Percentiles rank a stretch among this genome's conserved stretches.
These are phyloP conservation scores for Vanacampus margaritifer DNA, from an alignment of 2,113 vertebrate species.

Conservation along the genomic window DNA sequence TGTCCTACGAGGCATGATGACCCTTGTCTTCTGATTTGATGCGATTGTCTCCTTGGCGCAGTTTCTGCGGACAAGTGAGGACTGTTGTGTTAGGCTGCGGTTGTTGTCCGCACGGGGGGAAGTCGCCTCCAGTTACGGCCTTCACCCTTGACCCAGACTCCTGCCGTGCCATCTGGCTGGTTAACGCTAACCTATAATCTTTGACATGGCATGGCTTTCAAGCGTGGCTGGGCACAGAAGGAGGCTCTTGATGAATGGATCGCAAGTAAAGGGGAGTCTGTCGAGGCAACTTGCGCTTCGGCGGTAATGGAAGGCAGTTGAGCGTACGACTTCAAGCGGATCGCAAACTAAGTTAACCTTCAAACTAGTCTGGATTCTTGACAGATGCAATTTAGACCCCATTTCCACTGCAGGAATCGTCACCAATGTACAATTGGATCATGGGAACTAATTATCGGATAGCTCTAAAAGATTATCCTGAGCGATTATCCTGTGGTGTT, in stretches of 20 bases:
- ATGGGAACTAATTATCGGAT: too few relatives aligned
- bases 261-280: not conserved
- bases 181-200: conserved; percentile 25
- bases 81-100: conserved; percentile 8
- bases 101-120: conserved; percentile 13
- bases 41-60: conserved; percentile 21
- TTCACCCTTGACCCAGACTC: conserved; percentile 46
- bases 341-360: not conserved
- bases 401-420: not conserved
- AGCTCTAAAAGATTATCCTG: too few relatives aligned
- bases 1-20: not conserved
- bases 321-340: not conserved
- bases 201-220: conserved; percentile 17
- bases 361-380: not conserved
- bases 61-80: conserved; percentile 22
- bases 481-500: too few relatives aligned
- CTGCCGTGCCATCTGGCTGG: conserved; percentile 39
- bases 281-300: not conserved
- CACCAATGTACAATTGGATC: too few relatives aligned
- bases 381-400: not conserved
- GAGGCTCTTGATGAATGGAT: not conserved
- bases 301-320: not conserved
- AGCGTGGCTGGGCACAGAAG: conserved; percentile 8
- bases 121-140: conserved; percentile 33
- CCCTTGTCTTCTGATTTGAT: conserved; percentile 20